A percentile compares a stretch with the other conserved stretches of the same genome.
These are phyloP conservation scores for Lasioglossum leucozonium DNA, from an alignment of 2,888 invertebrate genomes.

Conservation along the genomic window DNA sequence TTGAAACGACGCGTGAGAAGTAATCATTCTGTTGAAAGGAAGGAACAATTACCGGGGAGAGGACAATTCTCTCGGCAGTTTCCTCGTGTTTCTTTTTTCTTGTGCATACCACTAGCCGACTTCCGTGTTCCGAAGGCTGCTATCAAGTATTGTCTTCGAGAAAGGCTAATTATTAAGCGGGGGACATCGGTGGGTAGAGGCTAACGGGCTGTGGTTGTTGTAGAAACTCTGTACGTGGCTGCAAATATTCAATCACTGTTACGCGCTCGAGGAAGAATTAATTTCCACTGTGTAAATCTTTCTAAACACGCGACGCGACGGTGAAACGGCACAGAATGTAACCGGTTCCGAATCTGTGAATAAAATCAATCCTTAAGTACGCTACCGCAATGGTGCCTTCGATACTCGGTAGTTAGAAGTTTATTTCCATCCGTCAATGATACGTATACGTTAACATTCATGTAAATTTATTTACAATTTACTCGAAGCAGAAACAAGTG, in stretches of 20 bases:
- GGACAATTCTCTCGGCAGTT: constrained; percentile 61
- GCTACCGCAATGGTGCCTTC: not conserved
- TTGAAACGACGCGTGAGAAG: constrained; percentile 36
- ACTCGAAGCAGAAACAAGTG: not conserved
- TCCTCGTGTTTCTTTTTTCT: constrained; percentile 61
- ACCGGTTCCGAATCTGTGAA: not conserved
- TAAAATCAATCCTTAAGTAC: not conserved
- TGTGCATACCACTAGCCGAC: constrained; percentile 63
- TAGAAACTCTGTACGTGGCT: not conserved
- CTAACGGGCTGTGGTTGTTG: not conserved
- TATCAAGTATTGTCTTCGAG: constrained; percentile 50
- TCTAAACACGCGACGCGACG: not conserved
- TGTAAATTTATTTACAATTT: not conserved
- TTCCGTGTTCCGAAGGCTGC: constrained; percentile 67
- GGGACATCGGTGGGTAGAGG: not conserved
- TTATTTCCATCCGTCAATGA: not conserved
- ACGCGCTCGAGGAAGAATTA: not conserved
- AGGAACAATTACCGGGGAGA: constrained; percentile 54
- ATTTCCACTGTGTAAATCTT: not conserved
- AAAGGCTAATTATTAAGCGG: constrained; percentile 52
- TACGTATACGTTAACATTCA: not conserved
- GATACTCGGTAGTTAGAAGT: not conserved
- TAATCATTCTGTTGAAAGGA: constrained; percentile 33
- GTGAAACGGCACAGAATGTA: not conserved
- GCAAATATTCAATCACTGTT: not conserved